Evolutionary conservation across 2,797 vertebrate genomes (phyloP), one percentile per base, ranked within the genome.

Genomic region (Erpetoichthys calabaricus): DNA sequence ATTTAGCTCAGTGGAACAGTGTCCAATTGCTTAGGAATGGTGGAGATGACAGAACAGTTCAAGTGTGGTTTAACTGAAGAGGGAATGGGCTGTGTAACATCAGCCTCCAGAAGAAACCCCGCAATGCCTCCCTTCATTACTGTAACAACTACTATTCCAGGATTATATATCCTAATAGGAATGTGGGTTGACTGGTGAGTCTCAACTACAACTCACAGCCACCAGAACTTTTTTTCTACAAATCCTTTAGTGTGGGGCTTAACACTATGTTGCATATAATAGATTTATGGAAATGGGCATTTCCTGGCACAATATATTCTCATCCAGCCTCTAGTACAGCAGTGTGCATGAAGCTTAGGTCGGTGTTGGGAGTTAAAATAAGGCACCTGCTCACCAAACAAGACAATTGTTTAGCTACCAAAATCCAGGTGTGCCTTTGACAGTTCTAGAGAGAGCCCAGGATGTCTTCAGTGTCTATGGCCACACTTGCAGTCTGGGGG

Each of bases 381-480:
- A 3, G 58, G 10, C 44, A 66, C 25, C 7, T 61, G 53, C 1
- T 67, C 58, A 1, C 54, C 55, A 25, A 59, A 64, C 1, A 65
- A 46, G 3, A 73, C n/a, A n/a, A n/a, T n/a, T n/a, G n/a, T n/a
- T n/a, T n/a, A n/a, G n/a, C n/a, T n/a, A n/a, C n/a, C n/a, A n/a
- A n/a, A n/a, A n/a, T n/a, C n/a, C n/a, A n/a, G n/a, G n/a, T n/a
- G n/a, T n/a, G n/a, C n/a, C n/a, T n/a, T n/a, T n/a, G n/a, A n/a
- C n/a, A n/a, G n/a, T n/a, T n/a, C n/a, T n/a, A 70, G 5, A 58
- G 60, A 8, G 67, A 58, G 1, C 62, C 67, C 8, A 73, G 57
- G 42, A 71, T 67, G 9, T 61, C 57, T 3, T 71, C 58, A 0
- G 56, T 59, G 41, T 5, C 58, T 0, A 55, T n/a, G n/a, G n/a